Evolutionary conservation across 1,140 invertebrate genomes (phyloP).

Genomic region (Leptonema lineaticorne): DNA sequence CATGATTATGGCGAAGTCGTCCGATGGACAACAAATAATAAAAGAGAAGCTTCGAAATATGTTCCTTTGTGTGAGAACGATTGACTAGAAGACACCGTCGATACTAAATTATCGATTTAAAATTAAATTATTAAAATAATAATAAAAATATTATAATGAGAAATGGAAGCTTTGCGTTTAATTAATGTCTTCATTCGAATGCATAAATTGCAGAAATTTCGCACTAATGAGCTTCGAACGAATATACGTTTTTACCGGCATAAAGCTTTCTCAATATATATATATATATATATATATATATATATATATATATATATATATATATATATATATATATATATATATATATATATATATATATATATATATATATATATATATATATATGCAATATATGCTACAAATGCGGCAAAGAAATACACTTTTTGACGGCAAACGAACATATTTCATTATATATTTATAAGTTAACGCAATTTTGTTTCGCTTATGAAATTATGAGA

Average conservation of each 20-base stretch:
- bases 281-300: no score
- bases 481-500: slow-evolving; percentile 7
- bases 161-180: no score
- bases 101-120: no score
- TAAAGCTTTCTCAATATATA: no score
- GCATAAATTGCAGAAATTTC: not conserved
- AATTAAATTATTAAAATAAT: no score
- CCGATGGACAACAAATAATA: not conserved
- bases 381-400: no score
- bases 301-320: no score
- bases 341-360: no score
- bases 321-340: no score
- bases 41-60: not conserved
- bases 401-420: not conserved
- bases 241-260: no score
- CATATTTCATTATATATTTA: slow-evolving; percentile 22
- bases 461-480: slow-evolving; percentile 5
- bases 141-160: no score
- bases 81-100: not conserved
- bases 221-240: not conserved
- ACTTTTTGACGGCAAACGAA: not conserved
- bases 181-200: no score
- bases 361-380: not conserved
- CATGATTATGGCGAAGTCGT: not conserved
- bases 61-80: not conserved